Base-by-base conservation (phyloP, 1,140 invertebrate species). In the Eumaeus atala region DNA sequence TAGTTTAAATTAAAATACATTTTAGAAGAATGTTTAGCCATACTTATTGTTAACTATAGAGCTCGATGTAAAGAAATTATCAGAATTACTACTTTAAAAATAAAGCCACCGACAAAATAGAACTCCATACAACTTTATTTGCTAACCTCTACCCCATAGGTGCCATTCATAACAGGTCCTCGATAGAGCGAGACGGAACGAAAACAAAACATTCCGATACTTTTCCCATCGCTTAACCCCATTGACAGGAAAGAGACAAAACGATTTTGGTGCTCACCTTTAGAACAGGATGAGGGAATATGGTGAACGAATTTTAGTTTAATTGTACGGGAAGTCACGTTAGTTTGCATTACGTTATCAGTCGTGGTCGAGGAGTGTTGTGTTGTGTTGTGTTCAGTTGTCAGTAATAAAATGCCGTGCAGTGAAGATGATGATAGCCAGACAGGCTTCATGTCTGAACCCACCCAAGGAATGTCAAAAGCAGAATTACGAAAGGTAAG, bases 201-300 rank as follows among this genome's bases (percentile, higher is more conserved):
- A 87, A 87, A 87, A 87, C 84, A 87, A 84, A 79, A 82, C 84
- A 87, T 87, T 84, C 80, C 84, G 73, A 84, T 70, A 84, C 81
- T 82, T 71, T 87, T 87, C 84, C 81, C 84, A 87, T 36, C 74
- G 70, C 60, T 50, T 21, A 18, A 54, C 16, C 10, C 49, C 61
- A 3, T 42, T 10, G 2, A 74, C 62, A 14, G 51, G 65, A 86
- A 8, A 53, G 69, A 64, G 77, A 81, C 36, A 63, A 49, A 56
- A 37, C 47, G 49, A 70, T 72, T 67, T 60, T 4, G n/a, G 6
- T 9, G 18, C 70, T 48, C 70, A 53, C 18, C 58, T 74, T 62
- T 51, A 17, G 65, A 74, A 61, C 67, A 72, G 76, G 77, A 81
- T 74, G 64, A 61, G 59, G 51, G 61, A 66, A 72, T 70, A 76